A percentile compares a stretch with the other conserved stretches of the same genome.
Conservation (phyloP, 2,113 vertebrate species). For the Prochilodus magdalenae region DNA sequence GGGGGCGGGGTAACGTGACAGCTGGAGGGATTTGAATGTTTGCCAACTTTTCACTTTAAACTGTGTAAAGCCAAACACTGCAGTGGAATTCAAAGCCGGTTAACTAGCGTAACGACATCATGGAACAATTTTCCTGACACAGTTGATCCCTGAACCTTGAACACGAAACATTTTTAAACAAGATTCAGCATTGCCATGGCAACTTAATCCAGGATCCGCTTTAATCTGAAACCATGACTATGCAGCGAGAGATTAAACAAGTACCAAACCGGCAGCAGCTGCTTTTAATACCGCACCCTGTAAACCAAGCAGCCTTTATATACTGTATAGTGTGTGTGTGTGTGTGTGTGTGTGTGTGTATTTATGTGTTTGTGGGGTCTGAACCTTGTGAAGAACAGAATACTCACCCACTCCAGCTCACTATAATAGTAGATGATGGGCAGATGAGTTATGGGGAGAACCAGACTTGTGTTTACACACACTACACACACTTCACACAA, state of each 20-base stretch:
- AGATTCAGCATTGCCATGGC: not conserved
- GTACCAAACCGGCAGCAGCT: not conserved
- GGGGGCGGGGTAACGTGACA: too few relatives aligned
- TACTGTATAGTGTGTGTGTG: not conserved
- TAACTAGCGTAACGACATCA: not conserved
- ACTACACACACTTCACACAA: too few relatives aligned
- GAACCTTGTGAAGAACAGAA: too few relatives aligned
- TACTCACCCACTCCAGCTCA: too few relatives aligned
- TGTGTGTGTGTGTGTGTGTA: slow-evolving; percentile 35
- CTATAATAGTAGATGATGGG: too few relatives aligned
- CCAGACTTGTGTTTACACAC: too few relatives aligned
- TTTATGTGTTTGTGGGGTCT: not conserved
- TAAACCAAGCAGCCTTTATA: slow-evolving; percentile 26
- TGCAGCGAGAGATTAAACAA: not conserved
- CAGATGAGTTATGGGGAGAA: not conserved
- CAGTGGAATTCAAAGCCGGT: not conserved
- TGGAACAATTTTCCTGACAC: not conserved
- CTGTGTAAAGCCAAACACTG: too few relatives aligned
- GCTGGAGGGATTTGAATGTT: too few relatives aligned
- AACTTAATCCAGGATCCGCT: not conserved
- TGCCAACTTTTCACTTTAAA: not conserved
- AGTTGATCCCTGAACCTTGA: not conserved
- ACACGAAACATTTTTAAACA: not conserved
- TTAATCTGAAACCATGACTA: slow-evolving; percentile 5
- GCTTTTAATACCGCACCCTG: slow-evolving; percentile 4